Percentiles rank a stretch among this genome's conserved stretches.
These are phyloP conservation scores for Coenonympha glycerion DNA, from an alignment of 2,888 invertebrate species.

Conservation along the genomic window DNA sequence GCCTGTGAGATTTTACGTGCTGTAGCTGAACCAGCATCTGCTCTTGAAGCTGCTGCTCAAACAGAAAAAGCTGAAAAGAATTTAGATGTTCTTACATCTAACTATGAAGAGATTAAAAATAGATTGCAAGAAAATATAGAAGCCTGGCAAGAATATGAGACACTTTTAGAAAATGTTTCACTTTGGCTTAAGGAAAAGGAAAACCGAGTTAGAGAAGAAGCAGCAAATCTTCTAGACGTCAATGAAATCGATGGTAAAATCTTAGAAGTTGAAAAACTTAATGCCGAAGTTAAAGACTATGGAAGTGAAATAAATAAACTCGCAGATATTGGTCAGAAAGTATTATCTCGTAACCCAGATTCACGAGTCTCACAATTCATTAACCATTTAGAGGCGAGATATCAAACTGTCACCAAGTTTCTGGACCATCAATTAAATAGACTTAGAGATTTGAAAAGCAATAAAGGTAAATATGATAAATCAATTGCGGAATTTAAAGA, in stretches of 20 bases:
- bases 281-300: slow-evolving; percentile 79
- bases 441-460: slow-evolving; percentile 81
- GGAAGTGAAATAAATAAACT: slow-evolving; percentile 81
- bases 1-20: slow-evolving; percentile 82
- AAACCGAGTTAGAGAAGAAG: slow-evolving; percentile 82
- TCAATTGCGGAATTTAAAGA: slow-evolving; percentile 81
- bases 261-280: slow-evolving; percentile 78
- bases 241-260: slow-evolving; percentile 82
- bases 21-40: slow-evolving; percentile 83
- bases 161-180: slow-evolving; percentile 82
- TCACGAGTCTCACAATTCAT: slow-evolving; percentile 88
- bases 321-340: slow-evolving; percentile 80
- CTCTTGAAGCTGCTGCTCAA: slow-evolving; percentile 80
- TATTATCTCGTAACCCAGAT: slow-evolving; percentile 86
- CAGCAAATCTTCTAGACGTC: slow-evolving; percentile 81
- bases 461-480: slow-evolving; percentile 80
- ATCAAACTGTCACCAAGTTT: slow-evolving; percentile 84
- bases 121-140: slow-evolving; percentile 82
- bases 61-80: slow-evolving; percentile 82
- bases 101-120: slow-evolving; percentile 80
- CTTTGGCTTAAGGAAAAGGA: slow-evolving; percentile 88
- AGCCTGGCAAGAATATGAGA: slow-evolving; percentile 88
- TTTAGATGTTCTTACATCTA: slow-evolving; percentile 80
- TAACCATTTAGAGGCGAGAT: slow-evolving; percentile 84
- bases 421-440: slow-evolving; percentile 82